phyloP scores from a whole-genome alignment of 2,113 vertebrate species.

The Cyphomyrus discorhynchus region DNA sequence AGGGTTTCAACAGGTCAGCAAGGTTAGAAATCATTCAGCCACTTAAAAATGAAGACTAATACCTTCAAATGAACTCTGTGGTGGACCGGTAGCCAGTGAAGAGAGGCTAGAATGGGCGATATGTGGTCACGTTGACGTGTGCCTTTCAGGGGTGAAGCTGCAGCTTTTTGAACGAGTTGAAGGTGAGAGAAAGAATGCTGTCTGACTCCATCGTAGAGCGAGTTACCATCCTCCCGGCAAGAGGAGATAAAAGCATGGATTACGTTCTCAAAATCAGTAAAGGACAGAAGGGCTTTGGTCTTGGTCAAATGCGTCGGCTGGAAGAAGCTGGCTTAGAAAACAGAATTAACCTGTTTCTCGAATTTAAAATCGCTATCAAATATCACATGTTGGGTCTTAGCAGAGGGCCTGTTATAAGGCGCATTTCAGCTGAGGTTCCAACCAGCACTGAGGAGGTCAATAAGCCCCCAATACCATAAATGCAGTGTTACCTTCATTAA shows the following conservation, averaged over 20 bases:
- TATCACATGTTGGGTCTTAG: neutral
- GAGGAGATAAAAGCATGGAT: neutral
- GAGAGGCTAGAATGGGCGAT: neutral
- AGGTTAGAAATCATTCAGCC: neutral
- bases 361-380: neutral
- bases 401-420: neutral
- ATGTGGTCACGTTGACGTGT: neutral
- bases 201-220: neutral
- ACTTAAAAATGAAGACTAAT: neutral
- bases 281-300: neutral
- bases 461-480: neutral
- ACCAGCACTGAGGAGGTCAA: neutral
- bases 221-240: neutral
- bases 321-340: neutral
- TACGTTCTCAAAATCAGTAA: neutral
- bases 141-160: neutral
- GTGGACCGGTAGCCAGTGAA: neutral
- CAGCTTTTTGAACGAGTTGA: neutral
- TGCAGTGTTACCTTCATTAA: neutral
- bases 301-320: neutral
- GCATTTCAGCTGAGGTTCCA: neutral
- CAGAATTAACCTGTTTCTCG: neutral
- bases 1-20: neutral
- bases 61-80: neutral
- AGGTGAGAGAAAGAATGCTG: neutral